Evolutionary conservation across 2,113 vertebrate species (phyloP).

Genomic region (Saccopteryx leptura): DNA sequence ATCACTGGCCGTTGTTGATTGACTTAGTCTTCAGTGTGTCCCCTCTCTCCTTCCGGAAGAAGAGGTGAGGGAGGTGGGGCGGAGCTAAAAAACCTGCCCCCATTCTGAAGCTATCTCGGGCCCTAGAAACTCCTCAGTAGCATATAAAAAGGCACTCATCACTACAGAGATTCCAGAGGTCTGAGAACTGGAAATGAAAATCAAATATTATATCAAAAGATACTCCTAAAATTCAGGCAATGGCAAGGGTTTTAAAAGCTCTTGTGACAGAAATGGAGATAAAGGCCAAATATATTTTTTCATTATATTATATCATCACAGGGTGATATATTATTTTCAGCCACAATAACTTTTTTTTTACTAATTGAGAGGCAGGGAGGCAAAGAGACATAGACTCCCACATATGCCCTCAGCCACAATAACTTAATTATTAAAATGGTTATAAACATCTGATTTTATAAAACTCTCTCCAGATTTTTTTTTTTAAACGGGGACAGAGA

Average conservation of each 20-base stretch:
- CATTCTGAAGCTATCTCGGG: neutral
- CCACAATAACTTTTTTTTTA: neutral
- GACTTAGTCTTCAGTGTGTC: neutral
- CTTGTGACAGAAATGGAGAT: neutral
- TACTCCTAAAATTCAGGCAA: neutral
- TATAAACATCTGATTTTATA: conserved; percentile 20
- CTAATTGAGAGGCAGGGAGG: too few relatives aligned
- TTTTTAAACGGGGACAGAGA: neutral
- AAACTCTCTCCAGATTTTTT: neutral
- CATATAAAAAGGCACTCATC: neutral
- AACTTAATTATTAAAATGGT: neutral
- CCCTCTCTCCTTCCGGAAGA: neutral
- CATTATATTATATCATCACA: neutral
- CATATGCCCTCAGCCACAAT: neutral
- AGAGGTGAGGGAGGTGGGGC: fast-evolving
- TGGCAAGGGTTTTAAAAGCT: neutral
- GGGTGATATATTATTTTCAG: neutral
- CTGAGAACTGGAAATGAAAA: neutral
- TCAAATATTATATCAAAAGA: neutral
- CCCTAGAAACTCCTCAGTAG: neutral
- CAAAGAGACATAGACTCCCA: too few relatives aligned
- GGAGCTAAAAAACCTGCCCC: neutral
- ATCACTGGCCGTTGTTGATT: neutral
- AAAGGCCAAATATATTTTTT: neutral
- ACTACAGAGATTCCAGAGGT: neutral